phyloP scores from a whole-genome alignment of 2,797 vertebrate species.

The Erethizon dorsatum region DNA sequence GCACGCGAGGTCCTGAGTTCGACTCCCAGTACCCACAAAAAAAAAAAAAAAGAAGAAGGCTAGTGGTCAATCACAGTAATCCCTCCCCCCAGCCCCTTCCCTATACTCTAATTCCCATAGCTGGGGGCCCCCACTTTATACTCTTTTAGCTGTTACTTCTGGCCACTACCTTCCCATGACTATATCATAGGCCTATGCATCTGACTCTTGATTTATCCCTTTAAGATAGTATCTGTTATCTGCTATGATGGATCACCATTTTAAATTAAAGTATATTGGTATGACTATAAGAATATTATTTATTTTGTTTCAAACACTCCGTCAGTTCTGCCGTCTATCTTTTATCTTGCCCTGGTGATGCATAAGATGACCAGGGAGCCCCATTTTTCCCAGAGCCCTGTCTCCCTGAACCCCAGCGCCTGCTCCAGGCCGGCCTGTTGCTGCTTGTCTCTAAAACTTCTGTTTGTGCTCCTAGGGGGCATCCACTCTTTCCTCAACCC shows the following conservation, averaged over 20 bases:
- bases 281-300: not conserved
- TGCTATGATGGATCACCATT: conserved; percentile 61
- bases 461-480: not conserved
- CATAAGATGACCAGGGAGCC: not conserved
- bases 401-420: fast-evolving
- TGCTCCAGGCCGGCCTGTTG: not conserved
- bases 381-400: not conserved
- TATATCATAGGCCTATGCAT: fast-evolving
- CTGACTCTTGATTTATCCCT: not conserved
- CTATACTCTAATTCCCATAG: not conserved
- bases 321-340: not conserved
- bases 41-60: not conserved
- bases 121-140: conserved; percentile 48
- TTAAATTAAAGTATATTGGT: conserved; percentile 57
- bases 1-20: no score
- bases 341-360: not conserved
- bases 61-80: not conserved
- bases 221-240: conserved; percentile 3
- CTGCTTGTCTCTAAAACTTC: not conserved
- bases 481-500: not conserved
- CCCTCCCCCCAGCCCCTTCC: not conserved
- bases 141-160: not conserved
- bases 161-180: not conserved
- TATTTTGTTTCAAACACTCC: not conserved
- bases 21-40: no score